Base-by-base conservation (phyloP, 2,113 vertebrate genomes). In the Clarias gariepinus region DNA sequence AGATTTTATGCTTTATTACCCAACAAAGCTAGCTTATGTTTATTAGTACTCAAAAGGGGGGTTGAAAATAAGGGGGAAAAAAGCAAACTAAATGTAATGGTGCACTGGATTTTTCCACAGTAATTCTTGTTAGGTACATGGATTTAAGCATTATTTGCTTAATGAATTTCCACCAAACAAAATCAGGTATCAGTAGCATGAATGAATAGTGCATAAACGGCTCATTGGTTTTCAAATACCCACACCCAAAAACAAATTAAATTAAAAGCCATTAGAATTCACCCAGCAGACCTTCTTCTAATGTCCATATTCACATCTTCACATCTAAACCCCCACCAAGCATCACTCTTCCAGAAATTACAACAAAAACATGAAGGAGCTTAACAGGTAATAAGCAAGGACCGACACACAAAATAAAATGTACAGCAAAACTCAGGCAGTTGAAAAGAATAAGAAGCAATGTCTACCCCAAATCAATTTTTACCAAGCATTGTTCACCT, bases 341-440 rank as follows among this genome's bases (percentile, higher is more conserved):
- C 90, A 95, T 94, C 95, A 94, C 90, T 94, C 93, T 94, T 95
- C 94, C 93, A 94, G 91, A 93, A 93, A 83, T 93, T 91, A 77
- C 92, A 93, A 93, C 95, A 79, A 91, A 64, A 93, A 95, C 69
- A 94, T 91, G 91, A 93, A 87, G 76, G 41, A 94, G 92, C 94
- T 92, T 93, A 92, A 92, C 91, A 92, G 95, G 94, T 96, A 95
- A 95, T 96, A 97, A 93, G 91, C 94, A 95, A 96, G 96, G 94
- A 96, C 96, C 96, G 95, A 97, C 94, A 97, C 95, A 95, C 94
- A 94, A 95, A 90, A 94, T 85, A 87, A 93, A 95, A 95, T 94
- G 94, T 96, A 96, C 96, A 96, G 96, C 95, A 95, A 96, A 96
- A 95, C 94, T 90, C 95, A 95, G 96, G 95, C 94, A 92, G 93